Conservation (phyloP, 1,140 invertebrate species). For the Aphaenogaster rudis region DNA sequence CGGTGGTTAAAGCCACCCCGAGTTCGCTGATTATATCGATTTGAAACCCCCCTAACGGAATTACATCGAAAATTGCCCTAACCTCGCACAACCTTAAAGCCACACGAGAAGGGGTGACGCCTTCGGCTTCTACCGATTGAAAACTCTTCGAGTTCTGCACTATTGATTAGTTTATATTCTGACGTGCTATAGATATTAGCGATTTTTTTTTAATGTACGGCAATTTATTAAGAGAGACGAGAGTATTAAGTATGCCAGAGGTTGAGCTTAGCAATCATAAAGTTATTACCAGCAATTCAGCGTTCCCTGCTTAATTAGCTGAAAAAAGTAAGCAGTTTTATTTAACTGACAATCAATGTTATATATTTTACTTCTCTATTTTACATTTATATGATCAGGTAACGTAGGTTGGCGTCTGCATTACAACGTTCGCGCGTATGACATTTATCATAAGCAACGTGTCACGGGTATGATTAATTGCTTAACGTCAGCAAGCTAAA, state of each 20-base stretch:
- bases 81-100: slow-evolving; percentile 82
- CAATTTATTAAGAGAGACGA: background rate
- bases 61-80: slow-evolving; percentile 79
- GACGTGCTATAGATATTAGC: background rate
- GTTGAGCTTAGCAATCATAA: background rate
- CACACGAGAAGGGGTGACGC: slow-evolving; percentile 50
- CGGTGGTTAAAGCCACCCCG: slow-evolving; percentile 65
- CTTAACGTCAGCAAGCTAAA: slow-evolving; percentile 51
- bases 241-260: background rate
- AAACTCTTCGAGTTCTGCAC: background rate
- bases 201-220: background rate
- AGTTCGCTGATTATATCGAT: slow-evolving; percentile 82
- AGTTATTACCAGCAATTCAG: background rate
- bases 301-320: background rate
- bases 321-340: background rate
- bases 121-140: slow-evolving; percentile 32
- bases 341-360: slow-evolving; percentile 31
- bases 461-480: slow-evolving; percentile 56
- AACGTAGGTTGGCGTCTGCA: slow-evolving; percentile 40
- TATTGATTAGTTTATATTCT: background rate
- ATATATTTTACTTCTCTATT: slow-evolving; percentile 7
- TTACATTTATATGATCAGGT: slow-evolving; percentile 2
- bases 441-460: slow-evolving; percentile 64
- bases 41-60: slow-evolving; percentile 79
- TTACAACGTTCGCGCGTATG: slow-evolving; percentile 34